Base-by-base conservation (phyloP, 1,140 invertebrate species). In the Helicoverpa armigera region DNA sequence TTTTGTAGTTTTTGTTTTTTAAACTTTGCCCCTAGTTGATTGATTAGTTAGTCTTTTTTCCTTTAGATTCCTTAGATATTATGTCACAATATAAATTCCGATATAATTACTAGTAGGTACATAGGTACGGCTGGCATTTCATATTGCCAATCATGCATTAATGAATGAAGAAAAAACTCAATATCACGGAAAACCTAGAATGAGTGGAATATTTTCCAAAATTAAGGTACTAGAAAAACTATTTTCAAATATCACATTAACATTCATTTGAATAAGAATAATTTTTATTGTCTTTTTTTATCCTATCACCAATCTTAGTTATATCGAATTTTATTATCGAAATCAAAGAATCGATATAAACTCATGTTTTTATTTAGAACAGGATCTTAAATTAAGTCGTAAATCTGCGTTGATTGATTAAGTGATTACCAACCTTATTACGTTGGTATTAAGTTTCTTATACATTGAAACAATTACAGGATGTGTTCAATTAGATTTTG, bases 161-260 rank as follows among this genome's bases (percentile, higher is more conserved):
- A n/a, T 70, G 50, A 70, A 70, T 70, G 50, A 18, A 51, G 50
- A 53, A 70, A 70, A 54, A 72, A 29, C 31, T n/a, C 3, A 50
- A 54, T 53, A 14, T 72, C 50, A 13, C 31, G 18, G n/a, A 2
- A 54, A 54, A 50, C 31, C 69, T 50, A 54, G 69, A 53, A 13
- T 31, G 50, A 23, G 69, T 72, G 69, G 69, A 50, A 69, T 72
- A 23, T 70, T 3, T 54, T 7, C 18, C 67, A 70, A 70, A 53
- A 48, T 31, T 50, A 10, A 29, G 14, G 13, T 70, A 53, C 31
- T 67, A 31, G 4, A 70, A 13, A 14, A 12, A 29, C n/a, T 54
- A 29, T 72, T 72, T 72, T 54, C 53, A 72, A 72, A 72, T 69
- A 69, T 69, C 69, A 53, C 12, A n/a, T 72, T 29, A 9, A 53